Evolutionary conservation across 2,888 invertebrate genomes (phyloP), one percentile per base, ranked within the genome.

Genomic region (Cabera pusaria): DNA sequence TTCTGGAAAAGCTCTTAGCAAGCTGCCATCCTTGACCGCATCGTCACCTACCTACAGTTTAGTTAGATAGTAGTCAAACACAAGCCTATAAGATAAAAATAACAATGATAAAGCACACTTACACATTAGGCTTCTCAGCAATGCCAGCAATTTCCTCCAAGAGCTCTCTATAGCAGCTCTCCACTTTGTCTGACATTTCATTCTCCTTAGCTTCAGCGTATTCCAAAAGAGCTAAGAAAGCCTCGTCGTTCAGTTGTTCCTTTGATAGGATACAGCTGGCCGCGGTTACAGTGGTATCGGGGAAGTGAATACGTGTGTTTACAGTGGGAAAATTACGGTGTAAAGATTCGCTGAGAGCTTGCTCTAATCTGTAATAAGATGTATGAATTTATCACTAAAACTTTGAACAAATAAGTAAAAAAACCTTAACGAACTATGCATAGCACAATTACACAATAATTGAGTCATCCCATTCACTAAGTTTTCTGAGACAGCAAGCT

Each of bases 271-370:
- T 71, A 1, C 56, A 44, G 1, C 72, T 64, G 0, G 92, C 93
- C 0, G 83, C 71, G 1, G 78, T 64, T 2, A 93, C 61, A 6
- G 91, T 90, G 0, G 61, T 58, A 1, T 91, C 83, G 0, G 92
- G 85, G 42, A 94, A 81, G 7, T 87, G 74, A 0, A 92, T 67
- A 1, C 89, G 84, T 1, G 94, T 92, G 34, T 92, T 90, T 6
- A 92, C 90, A 0, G 93, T 91, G 0, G 92, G 91, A 63, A 93
- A 93, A 49, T 88, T 83, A 12, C 91, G 90, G 37, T 90, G 90
- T 0, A 93, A 77, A 0, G 80, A 64, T 1, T 92, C 91, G 21
- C 85, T 73, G 32, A 93, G 74, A 0, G 72, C 76, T 49, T 92
- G 91, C 47, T 93, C 91, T 42, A 93, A 59, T 59, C 90, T 91